A percentile compares a stretch with the other conserved stretches of the same genome.
These are phyloP conservation scores for Neogobius melanostomus DNA, from an alignment of 2,113 vertebrate species.

Conservation along the genomic window DNA sequence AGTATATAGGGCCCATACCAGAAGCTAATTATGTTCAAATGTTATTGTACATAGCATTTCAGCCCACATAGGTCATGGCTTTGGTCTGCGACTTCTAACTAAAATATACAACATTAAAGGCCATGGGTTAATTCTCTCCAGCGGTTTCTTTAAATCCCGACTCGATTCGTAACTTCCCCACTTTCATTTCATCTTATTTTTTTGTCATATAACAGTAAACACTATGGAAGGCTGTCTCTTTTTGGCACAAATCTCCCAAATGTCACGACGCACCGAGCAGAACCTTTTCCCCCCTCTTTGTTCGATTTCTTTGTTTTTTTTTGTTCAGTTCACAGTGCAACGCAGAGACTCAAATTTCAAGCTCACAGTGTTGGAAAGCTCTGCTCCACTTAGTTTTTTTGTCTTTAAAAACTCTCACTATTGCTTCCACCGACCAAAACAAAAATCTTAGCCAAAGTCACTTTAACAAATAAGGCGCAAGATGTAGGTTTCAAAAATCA, in stretches of 20 bases:
- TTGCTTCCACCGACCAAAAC: background rate
- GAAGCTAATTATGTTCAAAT: no score
- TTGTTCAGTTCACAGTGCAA: background rate
- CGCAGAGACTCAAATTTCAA: background rate
- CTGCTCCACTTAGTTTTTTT: background rate
- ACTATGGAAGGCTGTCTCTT: background rate
- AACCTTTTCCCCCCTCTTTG: background rate
- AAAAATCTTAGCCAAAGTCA: background rate
- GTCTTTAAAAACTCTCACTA: background rate
- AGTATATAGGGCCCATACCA: no score
- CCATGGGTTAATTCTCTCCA: background rate
- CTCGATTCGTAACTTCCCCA: background rate
- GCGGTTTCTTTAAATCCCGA: slow-evolving; percentile 6
- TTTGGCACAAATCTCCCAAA: slow-evolving; percentile 3
- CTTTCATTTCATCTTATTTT: no score
- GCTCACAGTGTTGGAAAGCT: slow-evolving; percentile 5
- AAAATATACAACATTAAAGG: no score
- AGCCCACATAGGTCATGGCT: no score
- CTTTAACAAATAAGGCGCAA: background rate
- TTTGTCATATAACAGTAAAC: slow-evolving; percentile 2
- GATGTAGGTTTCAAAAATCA: background rate
- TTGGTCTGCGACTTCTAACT: no score
- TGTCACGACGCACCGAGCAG: background rate
- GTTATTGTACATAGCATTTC: no score
- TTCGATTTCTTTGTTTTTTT: background rate